phyloP scores from a whole-genome alignment of 2,113 vertebrate genomes.

The Zosterops hypoxanthus region DNA sequence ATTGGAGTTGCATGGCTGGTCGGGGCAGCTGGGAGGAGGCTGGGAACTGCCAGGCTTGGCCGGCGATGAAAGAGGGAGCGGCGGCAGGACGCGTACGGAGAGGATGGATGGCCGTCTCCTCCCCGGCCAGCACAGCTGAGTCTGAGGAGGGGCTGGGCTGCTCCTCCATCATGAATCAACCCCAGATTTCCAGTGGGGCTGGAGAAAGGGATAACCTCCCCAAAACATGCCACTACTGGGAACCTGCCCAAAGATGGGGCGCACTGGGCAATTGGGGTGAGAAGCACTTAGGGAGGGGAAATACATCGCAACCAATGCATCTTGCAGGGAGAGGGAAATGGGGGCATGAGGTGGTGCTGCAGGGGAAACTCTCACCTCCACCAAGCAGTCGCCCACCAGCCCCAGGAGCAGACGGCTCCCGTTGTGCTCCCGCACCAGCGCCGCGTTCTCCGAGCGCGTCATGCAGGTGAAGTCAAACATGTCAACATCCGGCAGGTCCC shows the following conservation, averaged over 20 bases:
- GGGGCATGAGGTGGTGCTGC: neutral
- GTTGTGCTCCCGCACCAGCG: constrained; percentile 79
- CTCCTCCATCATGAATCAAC: neutral
- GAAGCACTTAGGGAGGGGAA: neutral
- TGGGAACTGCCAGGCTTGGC: constrained; percentile 2
- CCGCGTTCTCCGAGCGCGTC: constrained; percentile 85
- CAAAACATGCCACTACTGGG: neutral
- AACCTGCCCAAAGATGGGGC: neutral
- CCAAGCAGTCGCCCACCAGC: constrained; percentile 92
- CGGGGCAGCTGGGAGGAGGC: constrained; percentile 17
- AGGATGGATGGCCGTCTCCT: neutral
- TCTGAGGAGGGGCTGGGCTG: neutral
- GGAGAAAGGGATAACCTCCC: neutral
- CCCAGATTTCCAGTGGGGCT: neutral
- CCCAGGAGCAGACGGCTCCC: constrained; percentile 77
- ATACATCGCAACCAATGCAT: fast-evolving
- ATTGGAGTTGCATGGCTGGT: neutral
- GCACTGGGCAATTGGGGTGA: fast-evolving
- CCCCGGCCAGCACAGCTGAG: neutral
- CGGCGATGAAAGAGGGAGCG: neutral
- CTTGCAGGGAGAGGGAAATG: neutral
- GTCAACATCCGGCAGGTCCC: constrained; percentile 76
- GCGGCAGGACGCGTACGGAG: neutral
- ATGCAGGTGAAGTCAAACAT: constrained; percentile 92
- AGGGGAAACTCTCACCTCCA: constrained; percentile 82